Conservation (phyloP, 2,797 vertebrate genomes). For the Eidolon dupreanum region DNA sequence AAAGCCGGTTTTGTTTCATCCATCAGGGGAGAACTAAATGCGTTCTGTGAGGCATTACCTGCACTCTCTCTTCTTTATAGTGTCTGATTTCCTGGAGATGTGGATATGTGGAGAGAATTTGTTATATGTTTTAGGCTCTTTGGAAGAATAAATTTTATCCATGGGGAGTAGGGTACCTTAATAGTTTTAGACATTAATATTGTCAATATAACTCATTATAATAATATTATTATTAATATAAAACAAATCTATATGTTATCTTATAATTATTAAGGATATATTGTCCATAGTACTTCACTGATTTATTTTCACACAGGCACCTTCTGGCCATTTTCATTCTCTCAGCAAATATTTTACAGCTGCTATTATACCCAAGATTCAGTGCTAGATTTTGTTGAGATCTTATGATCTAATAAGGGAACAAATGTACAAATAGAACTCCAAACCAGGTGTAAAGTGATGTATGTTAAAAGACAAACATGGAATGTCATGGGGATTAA, state of each 20-base stretch:
- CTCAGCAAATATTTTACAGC: background rate
- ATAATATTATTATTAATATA: background rate
- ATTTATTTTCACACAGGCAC: background rate
- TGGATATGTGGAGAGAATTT: background rate
- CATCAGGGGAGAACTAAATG: background rate
- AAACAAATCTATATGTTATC: background rate
- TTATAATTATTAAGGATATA: background rate
- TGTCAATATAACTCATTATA: background rate
- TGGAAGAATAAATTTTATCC: background rate
- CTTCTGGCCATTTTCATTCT: background rate
- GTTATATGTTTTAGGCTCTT: background rate
- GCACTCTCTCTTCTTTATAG: background rate
- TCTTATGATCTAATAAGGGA: background rate
- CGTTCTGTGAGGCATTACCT: background rate
- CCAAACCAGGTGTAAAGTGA: background rate
- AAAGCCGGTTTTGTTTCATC: constrained; percentile 23
- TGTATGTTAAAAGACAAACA: background rate
- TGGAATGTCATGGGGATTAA: background rate
- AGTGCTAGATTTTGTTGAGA: background rate
- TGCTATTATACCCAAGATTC: background rate
- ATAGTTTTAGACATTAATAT: background rate
- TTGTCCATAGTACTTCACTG: background rate
- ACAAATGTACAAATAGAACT: background rate
- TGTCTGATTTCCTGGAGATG: background rate
- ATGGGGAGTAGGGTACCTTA: background rate